Evolutionary conservation across 2,797 vertebrate genomes (phyloP), one percentile per base, ranked within the genome.

Genomic region (Mergus octosetaceus): DNA sequence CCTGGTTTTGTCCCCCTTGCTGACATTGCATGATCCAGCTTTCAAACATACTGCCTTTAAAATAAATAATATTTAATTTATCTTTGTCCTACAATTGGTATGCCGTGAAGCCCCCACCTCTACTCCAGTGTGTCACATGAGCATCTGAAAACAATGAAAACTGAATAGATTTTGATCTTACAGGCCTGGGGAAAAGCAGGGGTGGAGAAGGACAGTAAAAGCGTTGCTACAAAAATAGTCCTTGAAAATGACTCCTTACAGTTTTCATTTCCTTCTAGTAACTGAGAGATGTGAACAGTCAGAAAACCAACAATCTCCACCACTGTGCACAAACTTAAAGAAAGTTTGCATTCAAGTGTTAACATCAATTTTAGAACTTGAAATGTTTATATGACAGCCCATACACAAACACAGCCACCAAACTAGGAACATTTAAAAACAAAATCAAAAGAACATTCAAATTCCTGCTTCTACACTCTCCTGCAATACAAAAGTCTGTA

Each of bases 21-120:
- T 92, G 61, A 49, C 71, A 61, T 12, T 30, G 30, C 61, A 47
- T 80, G 72, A 85, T 79, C 80, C 68, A 70, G 43, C 57, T 95
- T 90, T 92, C 75, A 93, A 89, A 82, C 34, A 61, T 5, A 60
- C 22, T 60, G 64, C 28, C 64, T 86, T 93, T 61, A 65, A 57
- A 87, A 62, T 49, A 53, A 75, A 85, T 39, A 71, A 36, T 10
- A 53, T 24, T 85, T 49, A n/a, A 60, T 94, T 89, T 82, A n/a
- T 87, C 51, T 87, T 73, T 70, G 58, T 61, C 65, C 39, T 68
- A 60, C 1, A 2, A 28, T 12, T 45, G 18, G 39, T 34, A 61
- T 27, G 57, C 32, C 64, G 16, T 25, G 32, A 93, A 94, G 60
- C 12, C 1, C 4, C 6, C 20, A 5, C 10, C 15, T n/a, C 4